Evolutionary conservation across 2,888 invertebrate genomes (phyloP).

Genomic region (Taphrorychus bicolor): DNA sequence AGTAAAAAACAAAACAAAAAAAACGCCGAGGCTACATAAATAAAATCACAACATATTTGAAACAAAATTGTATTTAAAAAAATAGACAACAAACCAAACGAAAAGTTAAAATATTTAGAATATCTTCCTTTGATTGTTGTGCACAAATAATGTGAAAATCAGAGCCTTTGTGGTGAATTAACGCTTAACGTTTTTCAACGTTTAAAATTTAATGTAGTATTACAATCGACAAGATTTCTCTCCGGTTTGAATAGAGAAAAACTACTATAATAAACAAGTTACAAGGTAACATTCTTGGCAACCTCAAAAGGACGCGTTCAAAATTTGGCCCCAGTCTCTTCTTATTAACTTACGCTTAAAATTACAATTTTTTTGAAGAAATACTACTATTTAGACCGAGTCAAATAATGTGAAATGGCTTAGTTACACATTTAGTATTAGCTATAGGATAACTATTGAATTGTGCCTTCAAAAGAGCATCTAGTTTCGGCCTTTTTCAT

Average conservation of each 20-base stretch:
- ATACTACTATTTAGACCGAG: background rate
- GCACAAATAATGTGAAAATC: background rate
- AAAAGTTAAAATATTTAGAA: constrained; percentile 19
- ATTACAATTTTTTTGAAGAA: background rate
- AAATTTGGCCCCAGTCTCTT: constrained; percentile 5
- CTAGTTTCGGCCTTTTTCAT: too few relatives aligned
- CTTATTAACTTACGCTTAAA: background rate
- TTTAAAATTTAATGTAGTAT: too few relatives aligned
- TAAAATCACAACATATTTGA: constrained; percentile 39
- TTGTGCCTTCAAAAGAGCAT: too few relatives aligned
- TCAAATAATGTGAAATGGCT: background rate
- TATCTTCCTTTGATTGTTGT: constrained; percentile 22
- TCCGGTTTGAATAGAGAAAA: background rate
- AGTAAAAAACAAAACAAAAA: constrained; percentile 25
- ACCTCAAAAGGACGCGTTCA: background rate
- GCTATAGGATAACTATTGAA: too few relatives aligned
- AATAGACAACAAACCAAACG: constrained; percentile 1
- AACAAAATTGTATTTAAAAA: constrained; percentile 12
- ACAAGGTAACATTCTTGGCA: background rate
- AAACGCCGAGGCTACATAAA: constrained; percentile 13
- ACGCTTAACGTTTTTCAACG: too few relatives aligned
- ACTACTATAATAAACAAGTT: background rate
- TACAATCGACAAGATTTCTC: too few relatives aligned
- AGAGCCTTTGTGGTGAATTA: too few relatives aligned
- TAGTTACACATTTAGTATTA: background rate